Evolutionary conservation across 2,888 invertebrate genomes (phyloP).

Genomic region (Tortricodes alternella): DNA sequence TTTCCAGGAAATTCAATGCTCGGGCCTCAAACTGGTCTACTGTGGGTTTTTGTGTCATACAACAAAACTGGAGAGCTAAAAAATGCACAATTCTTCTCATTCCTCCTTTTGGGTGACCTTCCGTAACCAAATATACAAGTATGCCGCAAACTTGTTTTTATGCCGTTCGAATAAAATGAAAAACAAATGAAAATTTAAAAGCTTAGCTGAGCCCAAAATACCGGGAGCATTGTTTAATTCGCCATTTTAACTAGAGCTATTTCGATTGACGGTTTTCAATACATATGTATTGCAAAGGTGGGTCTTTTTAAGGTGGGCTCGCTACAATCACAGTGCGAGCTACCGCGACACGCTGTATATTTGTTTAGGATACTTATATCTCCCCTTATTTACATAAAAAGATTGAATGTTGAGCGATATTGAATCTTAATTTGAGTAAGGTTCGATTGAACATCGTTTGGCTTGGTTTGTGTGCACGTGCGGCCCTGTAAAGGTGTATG

Average conservation of each 20-base stretch:
- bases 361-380: slow-evolving; percentile 72
- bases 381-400: slow-evolving; percentile 67
- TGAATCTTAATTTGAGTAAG: slow-evolving; percentile 45
- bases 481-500: slow-evolving; percentile 44
- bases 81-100: not conserved
- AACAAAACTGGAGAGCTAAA: too few species aligned
- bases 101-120: slow-evolving; percentile 2
- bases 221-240: slow-evolving; percentile 47
- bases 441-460: slow-evolving; percentile 54
- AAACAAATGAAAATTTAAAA: slow-evolving; percentile 27
- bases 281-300: slow-evolving; percentile 34
- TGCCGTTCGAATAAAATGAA: slow-evolving; percentile 18
- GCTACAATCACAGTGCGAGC: slow-evolving; percentile 56
- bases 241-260: slow-evolving; percentile 43
- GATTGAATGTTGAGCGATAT: slow-evolving; percentile 44
- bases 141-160: slow-evolving; percentile 14
- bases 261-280: slow-evolving; percentile 31
- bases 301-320: slow-evolving; percentile 53
- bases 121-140: slow-evolving; percentile 1
- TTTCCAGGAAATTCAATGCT: not conserved
- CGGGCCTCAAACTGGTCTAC: not conserved
- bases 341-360: slow-evolving; percentile 70
- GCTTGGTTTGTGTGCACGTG: slow-evolving; percentile 39
- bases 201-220: slow-evolving; percentile 50
- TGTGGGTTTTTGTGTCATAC: not conserved